These are phyloP conservation scores for Scolopax rusticola DNA, from an alignment of 2,797 vertebrate species.

Conservation along the genomic window DNA sequence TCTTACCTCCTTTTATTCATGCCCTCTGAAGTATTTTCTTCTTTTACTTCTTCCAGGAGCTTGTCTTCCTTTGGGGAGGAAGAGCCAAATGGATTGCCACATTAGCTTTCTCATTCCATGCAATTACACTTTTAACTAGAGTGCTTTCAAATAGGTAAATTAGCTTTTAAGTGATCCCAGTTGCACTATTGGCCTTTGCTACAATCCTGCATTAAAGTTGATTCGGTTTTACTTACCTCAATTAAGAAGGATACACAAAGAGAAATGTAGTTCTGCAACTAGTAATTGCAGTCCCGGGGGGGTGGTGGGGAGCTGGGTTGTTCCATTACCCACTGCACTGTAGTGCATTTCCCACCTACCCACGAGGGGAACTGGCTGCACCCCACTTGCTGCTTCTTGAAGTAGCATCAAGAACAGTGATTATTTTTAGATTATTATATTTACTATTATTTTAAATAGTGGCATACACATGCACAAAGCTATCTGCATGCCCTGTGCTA, in stretches of 20 bases:
- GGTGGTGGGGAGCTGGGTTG: background rate
- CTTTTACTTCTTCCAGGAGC: background rate
- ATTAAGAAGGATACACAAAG: background rate
- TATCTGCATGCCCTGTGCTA: background rate
- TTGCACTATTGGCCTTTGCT: background rate
- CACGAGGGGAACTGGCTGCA: background rate
- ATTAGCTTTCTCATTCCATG: background rate
- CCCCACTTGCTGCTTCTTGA: background rate
- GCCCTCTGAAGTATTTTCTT: background rate
- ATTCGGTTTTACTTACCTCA: conserved; percentile 48
- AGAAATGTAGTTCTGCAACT: background rate
- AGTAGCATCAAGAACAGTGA: background rate
- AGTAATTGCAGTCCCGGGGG: background rate
- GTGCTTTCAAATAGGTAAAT: conserved; percentile 24
- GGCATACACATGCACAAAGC: background rate
- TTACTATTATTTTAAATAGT: background rate
- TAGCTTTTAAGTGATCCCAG: conserved; percentile 30
- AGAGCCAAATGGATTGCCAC: background rate
- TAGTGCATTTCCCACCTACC: accelerated
- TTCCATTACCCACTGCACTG: background rate
- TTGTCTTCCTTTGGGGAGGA: background rate
- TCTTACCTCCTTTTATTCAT: background rate
- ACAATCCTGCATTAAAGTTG: background rate
- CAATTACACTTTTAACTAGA: conserved; percentile 10
- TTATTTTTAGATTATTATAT: background rate